These are phyloP conservation scores for Tipula unca DNA, from an alignment of 2,888 invertebrate genomes.

Conservation along the genomic window DNA sequence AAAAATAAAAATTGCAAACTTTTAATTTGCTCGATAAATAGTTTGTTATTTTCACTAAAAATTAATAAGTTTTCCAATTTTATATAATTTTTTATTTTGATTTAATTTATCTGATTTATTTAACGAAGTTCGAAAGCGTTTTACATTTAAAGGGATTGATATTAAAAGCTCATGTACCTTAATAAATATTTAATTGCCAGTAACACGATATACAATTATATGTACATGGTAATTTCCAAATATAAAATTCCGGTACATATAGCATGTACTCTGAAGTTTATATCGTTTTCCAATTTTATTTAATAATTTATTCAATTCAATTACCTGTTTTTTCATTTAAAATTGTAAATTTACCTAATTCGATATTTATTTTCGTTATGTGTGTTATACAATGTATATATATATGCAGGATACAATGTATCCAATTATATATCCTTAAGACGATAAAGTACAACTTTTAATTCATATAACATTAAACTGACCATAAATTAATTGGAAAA, in stretches of 20 bases:
- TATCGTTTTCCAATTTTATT: not conserved
- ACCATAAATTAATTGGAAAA: not conserved
- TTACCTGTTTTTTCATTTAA: not conserved
- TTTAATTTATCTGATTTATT: too few species aligned
- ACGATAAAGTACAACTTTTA: not conserved
- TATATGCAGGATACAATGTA: not conserved
- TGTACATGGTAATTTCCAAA: not conserved
- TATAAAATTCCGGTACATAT: not conserved
- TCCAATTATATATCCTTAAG: not conserved
- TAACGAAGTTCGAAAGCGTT: too few species aligned
- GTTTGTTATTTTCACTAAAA: too few species aligned
- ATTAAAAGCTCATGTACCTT: not conserved
- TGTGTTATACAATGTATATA: too few species aligned
- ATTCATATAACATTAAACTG: not conserved
- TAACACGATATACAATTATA: not conserved
- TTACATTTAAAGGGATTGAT: not conserved
- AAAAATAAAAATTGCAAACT: too few species aligned
- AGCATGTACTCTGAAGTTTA: not conserved
- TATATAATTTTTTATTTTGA: too few species aligned
- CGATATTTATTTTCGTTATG: not conserved
- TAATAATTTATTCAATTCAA: constrained; percentile 1
- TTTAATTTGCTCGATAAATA: too few species aligned
- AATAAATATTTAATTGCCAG: not conserved
- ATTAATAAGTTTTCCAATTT: too few species aligned
- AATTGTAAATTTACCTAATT: not conserved